Base-by-base conservation (phyloP, 2,797 vertebrate genomes). In the Catostomus latipinnis region DNA sequence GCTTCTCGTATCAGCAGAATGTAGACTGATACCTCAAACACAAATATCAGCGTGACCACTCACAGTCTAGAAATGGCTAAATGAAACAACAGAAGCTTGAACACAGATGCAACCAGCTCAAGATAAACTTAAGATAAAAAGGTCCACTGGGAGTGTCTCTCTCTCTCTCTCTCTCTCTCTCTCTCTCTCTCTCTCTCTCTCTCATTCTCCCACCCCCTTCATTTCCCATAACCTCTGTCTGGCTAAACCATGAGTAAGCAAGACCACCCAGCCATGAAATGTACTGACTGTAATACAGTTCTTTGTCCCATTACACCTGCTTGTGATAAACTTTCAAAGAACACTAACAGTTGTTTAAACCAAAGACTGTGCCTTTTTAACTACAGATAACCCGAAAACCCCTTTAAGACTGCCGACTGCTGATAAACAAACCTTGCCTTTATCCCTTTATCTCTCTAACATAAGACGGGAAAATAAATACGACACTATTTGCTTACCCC, bases 251-350 rank as follows among this genome's bases (percentile, higher is more conserved):
- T 52, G 63, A 77, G 70, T 60, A 60, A 73, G 65, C 70, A 81
- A 78, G 74, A 76, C 74, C 79, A 80, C 82, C 77, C 67, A 75
- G 58, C 66, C 58, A 12, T 83, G 52, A 63, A 65, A 70, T 74
- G 65, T 65, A 83, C 72, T n/a, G 61, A 75, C 66, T 43, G 45
- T 11, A 53, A 69, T 75, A 71, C 73, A 48, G 65, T 63, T 68
- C 74, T 75, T 74, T 81, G 56, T 75, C 72, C 43, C 18, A 8
- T 65, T 69, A 62, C 72, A 60, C 60, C 58, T 71, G 50, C 34
- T 48, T 65, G 61, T 9, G 49, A 70, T 75, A 70, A 61, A 78
- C 66, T 56, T 71, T 76, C 67, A 74, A 71, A 57, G 14, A 74
- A 45, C 7, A 12, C 34, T 68, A 62, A 45, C 14, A 54, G 62